These are phyloP conservation scores for Drosophila insularis DNA, from an alignment of 1,140 invertebrate genomes.

Conservation along the genomic window DNA sequence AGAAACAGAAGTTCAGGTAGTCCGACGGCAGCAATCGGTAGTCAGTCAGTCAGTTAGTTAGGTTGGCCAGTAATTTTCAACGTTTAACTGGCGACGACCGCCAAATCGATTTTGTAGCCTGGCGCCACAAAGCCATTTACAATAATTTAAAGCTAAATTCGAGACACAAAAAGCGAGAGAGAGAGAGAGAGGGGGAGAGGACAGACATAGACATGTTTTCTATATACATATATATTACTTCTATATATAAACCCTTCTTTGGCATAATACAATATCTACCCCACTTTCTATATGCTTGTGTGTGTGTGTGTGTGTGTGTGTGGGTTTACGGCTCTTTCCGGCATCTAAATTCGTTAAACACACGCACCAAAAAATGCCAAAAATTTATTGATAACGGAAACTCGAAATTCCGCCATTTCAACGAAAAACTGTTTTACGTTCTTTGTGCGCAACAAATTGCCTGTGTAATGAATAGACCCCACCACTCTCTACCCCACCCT, in stretches of 20 bases:
- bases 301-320: constrained; percentile 1
- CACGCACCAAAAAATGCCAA: constrained; percentile 61
- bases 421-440: constrained; percentile 5
- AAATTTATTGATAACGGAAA: constrained; percentile 77
- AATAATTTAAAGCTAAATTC: constrained; percentile 62
- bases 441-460: constrained; percentile 75
- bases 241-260: background rate
- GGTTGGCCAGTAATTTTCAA: constrained; percentile 59
- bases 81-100: constrained; percentile 76
- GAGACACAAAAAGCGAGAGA: background rate
- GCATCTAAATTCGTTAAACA: constrained; percentile 70
- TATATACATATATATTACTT: no score
- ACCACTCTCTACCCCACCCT: constrained; percentile 9
- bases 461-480: constrained; percentile 68
- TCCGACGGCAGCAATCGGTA: background rate
- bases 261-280: background rate
- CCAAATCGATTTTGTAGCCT: constrained; percentile 73
- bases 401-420: constrained; percentile 6
- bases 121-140: constrained; percentile 73
- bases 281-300: background rate
- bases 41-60: background rate
- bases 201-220: background rate
- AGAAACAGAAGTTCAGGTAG: background rate
- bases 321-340: constrained; percentile 24
- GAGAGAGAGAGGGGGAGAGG: background rate